Conservation (phyloP, 2,888 invertebrate genomes). For the Volucella zonaria region DNA sequence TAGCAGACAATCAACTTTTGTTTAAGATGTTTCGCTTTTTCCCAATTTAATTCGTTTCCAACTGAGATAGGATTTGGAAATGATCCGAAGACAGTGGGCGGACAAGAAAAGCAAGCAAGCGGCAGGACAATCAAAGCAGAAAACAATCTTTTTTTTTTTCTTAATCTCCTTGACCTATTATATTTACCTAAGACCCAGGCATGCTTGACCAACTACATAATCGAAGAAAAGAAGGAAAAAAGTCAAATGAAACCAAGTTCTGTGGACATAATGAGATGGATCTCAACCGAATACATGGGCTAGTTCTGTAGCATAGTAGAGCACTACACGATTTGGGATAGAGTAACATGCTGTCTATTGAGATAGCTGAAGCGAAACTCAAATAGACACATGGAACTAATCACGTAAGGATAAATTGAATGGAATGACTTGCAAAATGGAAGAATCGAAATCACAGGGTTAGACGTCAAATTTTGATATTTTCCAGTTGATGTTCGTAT, state of each 20-base stretch:
- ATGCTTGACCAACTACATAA: slow-evolving; percentile 44
- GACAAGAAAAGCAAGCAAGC: slow-evolving; percentile 15
- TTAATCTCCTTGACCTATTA: slow-evolving; percentile 41
- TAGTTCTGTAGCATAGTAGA: not conserved
- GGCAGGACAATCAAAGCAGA: slow-evolving; percentile 45
- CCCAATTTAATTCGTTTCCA: slow-evolving; percentile 52
- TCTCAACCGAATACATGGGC: slow-evolving; percentile 31
- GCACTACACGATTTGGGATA: too few relatives aligned
- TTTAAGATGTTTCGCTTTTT: slow-evolving; percentile 51
- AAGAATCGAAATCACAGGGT: too few relatives aligned
- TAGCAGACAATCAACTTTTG: slow-evolving; percentile 63
- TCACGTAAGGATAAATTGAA: too few relatives aligned
- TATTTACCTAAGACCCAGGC: slow-evolving; percentile 61
- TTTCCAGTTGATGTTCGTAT: too few relatives aligned
- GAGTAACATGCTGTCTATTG: not conserved
- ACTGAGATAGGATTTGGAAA: slow-evolving; percentile 25
- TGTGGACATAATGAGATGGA: slow-evolving; percentile 47
- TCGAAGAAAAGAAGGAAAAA: not conserved
- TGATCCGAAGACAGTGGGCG: not conserved
- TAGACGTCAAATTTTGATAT: too few relatives aligned
- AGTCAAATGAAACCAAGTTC: slow-evolving; percentile 40
- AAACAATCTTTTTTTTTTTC: slow-evolving; percentile 24
- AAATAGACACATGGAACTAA: too few relatives aligned
- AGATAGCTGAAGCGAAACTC: too few relatives aligned
- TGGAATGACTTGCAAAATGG: too few relatives aligned